Evolutionary conservation across 1,140 invertebrate genomes (phyloP).

Genomic region (Drosophila takahashii): DNA sequence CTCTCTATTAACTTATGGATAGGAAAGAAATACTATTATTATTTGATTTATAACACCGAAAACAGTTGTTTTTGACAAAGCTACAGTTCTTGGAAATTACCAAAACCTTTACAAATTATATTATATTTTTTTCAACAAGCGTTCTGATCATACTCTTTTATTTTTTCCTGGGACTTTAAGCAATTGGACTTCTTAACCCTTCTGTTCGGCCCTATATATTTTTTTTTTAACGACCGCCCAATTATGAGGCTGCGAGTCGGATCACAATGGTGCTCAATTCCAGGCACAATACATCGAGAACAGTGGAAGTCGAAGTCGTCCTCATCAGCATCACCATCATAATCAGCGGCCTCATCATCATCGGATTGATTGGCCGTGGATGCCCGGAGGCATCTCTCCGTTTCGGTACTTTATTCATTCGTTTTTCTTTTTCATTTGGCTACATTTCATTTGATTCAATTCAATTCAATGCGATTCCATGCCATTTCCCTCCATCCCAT

Average conservation of each 20-base stretch:
- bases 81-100: constrained; percentile 45
- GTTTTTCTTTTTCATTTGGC: constrained; percentile 27
- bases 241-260: constrained; percentile 51
- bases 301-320: constrained; percentile 32
- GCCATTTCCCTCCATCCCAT: constrained; percentile 43
- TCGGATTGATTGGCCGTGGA: constrained; percentile 46
- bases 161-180: neutral
- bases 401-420: constrained; percentile 9
- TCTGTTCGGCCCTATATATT: neutral
- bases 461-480: constrained; percentile 50
- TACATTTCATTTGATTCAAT: constrained; percentile 57
- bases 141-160: neutral
- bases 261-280: constrained; percentile 62
- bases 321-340: constrained; percentile 45
- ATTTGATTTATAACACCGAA: too few species aligned
- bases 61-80: too few species aligned
- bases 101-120: constrained; percentile 85
- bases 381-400: constrained; percentile 12
- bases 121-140: neutral
- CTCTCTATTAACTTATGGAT: too few species aligned
- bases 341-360: constrained; percentile 39
- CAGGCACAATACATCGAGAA: constrained; percentile 60
- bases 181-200: neutral
- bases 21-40: too few species aligned
- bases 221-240: constrained; percentile 17